Evolutionary conservation across 2,888 invertebrate species (phyloP).

Genomic region (Campoletis raptor): DNA sequence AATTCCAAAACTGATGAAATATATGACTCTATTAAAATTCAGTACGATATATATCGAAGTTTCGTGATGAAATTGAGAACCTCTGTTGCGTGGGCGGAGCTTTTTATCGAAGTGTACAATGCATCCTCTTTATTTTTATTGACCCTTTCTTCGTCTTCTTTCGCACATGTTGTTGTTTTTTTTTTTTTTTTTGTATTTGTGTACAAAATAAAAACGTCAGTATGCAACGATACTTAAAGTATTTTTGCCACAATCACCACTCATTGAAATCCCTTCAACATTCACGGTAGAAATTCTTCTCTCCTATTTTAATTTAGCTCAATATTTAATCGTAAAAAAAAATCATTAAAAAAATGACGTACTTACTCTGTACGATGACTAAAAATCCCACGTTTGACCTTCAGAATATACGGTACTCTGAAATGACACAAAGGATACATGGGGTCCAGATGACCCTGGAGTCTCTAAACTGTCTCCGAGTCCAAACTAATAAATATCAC

Average conservation of each 20-base stretch:
- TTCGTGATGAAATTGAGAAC: constrained; percentile 37
- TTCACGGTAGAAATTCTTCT: neutral
- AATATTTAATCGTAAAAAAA: neutral
- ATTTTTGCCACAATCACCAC: neutral
- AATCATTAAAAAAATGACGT: neutral
- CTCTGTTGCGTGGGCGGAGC: constrained; percentile 66
- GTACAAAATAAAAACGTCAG: neutral
- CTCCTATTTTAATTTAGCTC: neutral
- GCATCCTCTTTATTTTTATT: constrained; percentile 20
- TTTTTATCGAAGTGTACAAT: constrained; percentile 39
- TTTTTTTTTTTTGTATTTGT: constrained; percentile 1
- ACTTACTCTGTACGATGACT: neutral
- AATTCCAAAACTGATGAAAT: constrained; percentile 3
- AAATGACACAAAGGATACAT: neutral
- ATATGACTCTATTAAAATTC: constrained; percentile 13
- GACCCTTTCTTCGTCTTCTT: constrained; percentile 4
- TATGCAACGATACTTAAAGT: neutral
- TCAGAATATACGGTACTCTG: neutral
- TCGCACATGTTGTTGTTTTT: neutral
- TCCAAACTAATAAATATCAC: neutral
- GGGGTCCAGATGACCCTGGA: neutral
- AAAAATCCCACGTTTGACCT: neutral
- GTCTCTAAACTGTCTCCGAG: neutral
- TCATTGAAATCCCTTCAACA: neutral
- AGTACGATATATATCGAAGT: neutral